Evolutionary conservation across 2,888 invertebrate species (phyloP).

Genomic region (Noctua pronuba): DNA sequence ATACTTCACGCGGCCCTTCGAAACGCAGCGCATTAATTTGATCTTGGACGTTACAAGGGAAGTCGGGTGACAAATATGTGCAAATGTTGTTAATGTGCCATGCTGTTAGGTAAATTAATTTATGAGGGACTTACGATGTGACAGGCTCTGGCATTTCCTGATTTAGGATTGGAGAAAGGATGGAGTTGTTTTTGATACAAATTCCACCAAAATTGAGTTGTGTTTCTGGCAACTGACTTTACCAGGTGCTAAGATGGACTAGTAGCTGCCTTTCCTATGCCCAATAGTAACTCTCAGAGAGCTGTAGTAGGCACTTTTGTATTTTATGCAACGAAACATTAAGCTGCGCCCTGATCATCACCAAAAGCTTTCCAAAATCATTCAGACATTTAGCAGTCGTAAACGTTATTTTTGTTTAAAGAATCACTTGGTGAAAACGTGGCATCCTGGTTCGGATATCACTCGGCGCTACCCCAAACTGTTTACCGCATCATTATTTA

Average conservation of each 20-base stretch:
- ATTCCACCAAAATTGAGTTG: background rate
- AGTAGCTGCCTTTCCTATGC: background rate
- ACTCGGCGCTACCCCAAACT: constrained; percentile 25
- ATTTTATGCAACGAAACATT: background rate
- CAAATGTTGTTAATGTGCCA: constrained; percentile 64
- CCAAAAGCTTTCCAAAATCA: background rate
- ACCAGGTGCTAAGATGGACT: background rate
- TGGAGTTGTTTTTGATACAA: constrained; percentile 5
- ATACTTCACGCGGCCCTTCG: constrained; percentile 72
- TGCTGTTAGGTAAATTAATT: constrained; percentile 57
- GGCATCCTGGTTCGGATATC: constrained; percentile 30
- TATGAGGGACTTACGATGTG: constrained; percentile 39
- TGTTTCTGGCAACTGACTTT: background rate
- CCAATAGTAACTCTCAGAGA: background rate
- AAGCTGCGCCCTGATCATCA: background rate
- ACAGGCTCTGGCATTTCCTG: constrained; percentile 50
- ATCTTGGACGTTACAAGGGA: constrained; percentile 72
- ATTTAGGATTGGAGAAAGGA: constrained; percentile 34
- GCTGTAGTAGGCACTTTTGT: background rate
- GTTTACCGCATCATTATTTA: constrained; percentile 48
- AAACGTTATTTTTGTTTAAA: constrained; percentile 22
- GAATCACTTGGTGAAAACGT: constrained; percentile 29
- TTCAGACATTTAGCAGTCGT: background rate
- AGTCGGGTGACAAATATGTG: constrained; percentile 67
- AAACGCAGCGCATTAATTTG: constrained; percentile 71